Percentiles rank a stretch among this genome's conserved stretches.
phyloP scores from a whole-genome alignment of 2,113 vertebrate genomes.

The Mobula birostris region DNA sequence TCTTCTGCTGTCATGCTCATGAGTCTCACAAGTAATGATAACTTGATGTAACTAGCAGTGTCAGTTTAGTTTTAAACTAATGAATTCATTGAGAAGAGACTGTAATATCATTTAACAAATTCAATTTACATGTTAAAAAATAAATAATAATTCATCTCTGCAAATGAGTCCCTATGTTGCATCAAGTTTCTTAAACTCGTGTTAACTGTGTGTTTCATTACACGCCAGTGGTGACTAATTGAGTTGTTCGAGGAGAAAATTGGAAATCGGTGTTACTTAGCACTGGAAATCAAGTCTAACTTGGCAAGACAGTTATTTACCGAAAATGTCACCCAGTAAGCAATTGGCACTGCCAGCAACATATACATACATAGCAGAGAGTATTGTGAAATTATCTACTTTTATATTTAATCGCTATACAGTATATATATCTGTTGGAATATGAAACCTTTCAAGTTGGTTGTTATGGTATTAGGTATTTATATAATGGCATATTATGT shows the following conservation, averaged over 20 bases:
- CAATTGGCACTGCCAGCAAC: neutral
- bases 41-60: neutral
- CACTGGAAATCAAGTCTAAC: neutral
- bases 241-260: neutral
- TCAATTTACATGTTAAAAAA: neutral
- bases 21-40: neutral
- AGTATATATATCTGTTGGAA: neutral
- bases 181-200: neutral
- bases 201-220: neutral
- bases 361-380: neutral
- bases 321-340: neutral
- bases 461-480: neutral
- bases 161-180: neutral
- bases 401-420: neutral
- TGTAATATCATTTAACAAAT: neutral
- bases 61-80: neutral
- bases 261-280: neutral
- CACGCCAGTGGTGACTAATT: conserved; percentile 5
- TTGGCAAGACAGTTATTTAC: neutral
- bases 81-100: neutral
- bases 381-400: neutral
- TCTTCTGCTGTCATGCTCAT: neutral
- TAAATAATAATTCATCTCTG: neutral
- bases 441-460: neutral
- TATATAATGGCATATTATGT: neutral